Evolutionary conservation across 2,113 vertebrate genomes (phyloP).

Genomic region (Protomyctophum bolini): DNA sequence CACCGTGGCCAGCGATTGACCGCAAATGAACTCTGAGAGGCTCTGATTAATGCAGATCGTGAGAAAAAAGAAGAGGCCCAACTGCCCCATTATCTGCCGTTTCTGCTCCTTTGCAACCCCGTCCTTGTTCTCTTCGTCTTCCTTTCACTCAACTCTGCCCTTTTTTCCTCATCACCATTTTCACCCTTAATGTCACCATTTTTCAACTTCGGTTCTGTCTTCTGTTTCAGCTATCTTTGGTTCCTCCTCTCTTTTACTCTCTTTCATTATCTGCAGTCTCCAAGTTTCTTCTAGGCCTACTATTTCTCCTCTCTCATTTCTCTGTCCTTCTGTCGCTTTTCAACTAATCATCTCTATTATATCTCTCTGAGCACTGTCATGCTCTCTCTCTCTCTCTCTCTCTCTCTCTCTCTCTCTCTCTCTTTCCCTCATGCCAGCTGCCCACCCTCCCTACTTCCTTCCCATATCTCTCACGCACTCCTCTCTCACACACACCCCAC

Average conservation of each 20-base stretch:
- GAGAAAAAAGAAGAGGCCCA: constrained; percentile 27
- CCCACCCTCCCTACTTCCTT: background rate
- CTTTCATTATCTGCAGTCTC: too few relatives aligned
- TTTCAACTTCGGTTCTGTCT: too few relatives aligned
- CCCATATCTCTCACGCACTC: background rate
- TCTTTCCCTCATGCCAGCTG: background rate
- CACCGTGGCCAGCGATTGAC: constrained; percentile 37
- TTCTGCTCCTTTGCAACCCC: too few relatives aligned
- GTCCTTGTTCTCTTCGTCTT: background rate
- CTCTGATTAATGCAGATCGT: constrained; percentile 20
- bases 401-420: background rate
- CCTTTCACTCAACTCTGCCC: background rate
- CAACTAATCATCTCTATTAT: too few relatives aligned
- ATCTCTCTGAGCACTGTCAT: too few relatives aligned
- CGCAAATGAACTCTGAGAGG: constrained; percentile 63
- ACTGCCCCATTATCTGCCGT: background rate
- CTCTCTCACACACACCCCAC: constrained; percentile 6
- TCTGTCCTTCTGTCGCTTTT: too few relatives aligned
- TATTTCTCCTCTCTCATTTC: too few relatives aligned
- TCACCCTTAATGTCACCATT: background rate
- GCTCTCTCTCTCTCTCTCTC: background rate
- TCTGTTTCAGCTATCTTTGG: too few relatives aligned
- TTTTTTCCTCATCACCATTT: background rate
- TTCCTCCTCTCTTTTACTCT: too few relatives aligned
- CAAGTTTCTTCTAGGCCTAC: too few relatives aligned